Evolutionary conservation across 2,888 invertebrate genomes (phyloP).

Genomic region (Aelia acuminata): DNA sequence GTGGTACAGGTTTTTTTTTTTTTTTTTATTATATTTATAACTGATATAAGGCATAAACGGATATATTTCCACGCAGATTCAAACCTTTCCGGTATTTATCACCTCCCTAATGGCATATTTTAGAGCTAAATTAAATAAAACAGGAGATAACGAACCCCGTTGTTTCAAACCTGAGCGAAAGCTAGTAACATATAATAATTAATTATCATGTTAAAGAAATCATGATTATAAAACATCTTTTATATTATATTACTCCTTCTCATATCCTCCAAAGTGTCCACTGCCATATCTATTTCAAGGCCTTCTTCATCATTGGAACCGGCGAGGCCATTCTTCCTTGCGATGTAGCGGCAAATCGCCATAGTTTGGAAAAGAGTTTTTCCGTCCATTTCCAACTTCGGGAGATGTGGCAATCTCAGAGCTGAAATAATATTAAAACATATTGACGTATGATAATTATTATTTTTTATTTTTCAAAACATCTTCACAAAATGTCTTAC

Average conservation of each 20-base stretch:
- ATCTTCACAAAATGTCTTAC: not conserved
- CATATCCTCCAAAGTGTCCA: conserved; percentile 33
- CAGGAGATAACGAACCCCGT: no score
- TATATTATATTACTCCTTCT: conserved; percentile 34
- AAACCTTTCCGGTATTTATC: no score
- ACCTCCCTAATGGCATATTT: no score
- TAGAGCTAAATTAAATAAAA: no score
- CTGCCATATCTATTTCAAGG: not conserved
- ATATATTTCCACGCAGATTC: no score
- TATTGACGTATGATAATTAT: not conserved
- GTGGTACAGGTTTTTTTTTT: no score
- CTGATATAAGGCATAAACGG: no score
- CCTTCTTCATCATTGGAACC: conserved; percentile 16
- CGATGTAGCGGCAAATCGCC: conserved; percentile 27
- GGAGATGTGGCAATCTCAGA: conserved; percentile 12
- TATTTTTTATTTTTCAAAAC: not conserved
- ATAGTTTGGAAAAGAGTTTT: conserved; percentile 32
- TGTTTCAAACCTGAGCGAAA: no score
- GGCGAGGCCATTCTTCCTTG: not conserved
- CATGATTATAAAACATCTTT: no score
- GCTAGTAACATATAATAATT: no score
- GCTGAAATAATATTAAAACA: conserved; percentile 4
- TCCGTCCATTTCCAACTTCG: conserved; percentile 51
- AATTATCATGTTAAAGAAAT: no score
- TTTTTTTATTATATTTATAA: no score